Conservation (phyloP, 2,113 vertebrate genomes). For the Calidris pygmaea region DNA sequence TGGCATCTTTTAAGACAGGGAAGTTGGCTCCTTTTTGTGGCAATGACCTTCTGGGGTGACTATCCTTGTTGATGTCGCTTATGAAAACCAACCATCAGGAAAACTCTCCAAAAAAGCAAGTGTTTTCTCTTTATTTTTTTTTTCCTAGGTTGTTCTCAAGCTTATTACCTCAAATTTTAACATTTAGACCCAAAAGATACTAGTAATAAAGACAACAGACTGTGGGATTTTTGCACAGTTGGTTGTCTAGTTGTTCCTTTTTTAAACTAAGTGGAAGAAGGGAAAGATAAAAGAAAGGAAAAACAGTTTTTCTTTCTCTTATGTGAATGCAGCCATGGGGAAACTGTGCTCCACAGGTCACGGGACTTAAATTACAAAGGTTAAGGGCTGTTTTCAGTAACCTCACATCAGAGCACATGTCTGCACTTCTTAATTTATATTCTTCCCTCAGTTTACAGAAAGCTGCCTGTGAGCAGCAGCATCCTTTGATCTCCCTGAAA, state of each 20-base stretch:
- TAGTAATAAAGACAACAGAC: neutral
- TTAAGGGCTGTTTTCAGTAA: conserved; percentile 10
- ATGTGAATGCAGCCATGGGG: neutral
- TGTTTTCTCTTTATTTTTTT: neutral
- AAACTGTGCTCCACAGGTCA: neutral
- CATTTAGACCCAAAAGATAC: neutral
- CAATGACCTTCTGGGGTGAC: neutral
- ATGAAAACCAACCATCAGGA: neutral
- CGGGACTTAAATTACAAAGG: neutral
- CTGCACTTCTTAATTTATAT: neutral
- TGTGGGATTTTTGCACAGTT: neutral
- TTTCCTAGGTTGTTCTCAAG: neutral
- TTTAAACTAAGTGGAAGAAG: neutral
- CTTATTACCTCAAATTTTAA: neutral
- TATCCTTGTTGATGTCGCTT: neutral
- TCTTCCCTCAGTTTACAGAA: neutral
- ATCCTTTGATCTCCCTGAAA: neutral
- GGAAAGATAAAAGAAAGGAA: neutral
- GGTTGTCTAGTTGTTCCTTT: neutral
- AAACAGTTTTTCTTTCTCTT: neutral
- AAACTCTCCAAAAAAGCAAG: neutral
- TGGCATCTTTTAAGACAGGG: neutral
- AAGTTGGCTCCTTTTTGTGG: neutral
- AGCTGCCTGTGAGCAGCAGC: neutral
- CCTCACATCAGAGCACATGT: neutral